Percentiles rank a stretch among this genome's conserved stretches.
Conservation (phyloP, 2,113 vertebrate genomes). For the Rhinopithecus roxellana region DNA sequence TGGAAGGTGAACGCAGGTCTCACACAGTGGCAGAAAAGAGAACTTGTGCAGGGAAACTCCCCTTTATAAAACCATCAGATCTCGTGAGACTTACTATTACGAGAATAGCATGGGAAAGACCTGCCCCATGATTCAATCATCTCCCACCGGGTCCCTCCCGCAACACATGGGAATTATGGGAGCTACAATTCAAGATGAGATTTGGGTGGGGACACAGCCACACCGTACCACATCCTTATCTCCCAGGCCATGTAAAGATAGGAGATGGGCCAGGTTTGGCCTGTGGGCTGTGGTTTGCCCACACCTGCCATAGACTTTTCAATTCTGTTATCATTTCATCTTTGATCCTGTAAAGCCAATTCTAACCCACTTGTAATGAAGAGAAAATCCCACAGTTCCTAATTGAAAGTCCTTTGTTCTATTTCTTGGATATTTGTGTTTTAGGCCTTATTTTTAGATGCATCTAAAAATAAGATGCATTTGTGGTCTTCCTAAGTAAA, state of each 20-base stretch:
- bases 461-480: not conserved
- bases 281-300: not conserved
- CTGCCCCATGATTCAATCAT: no score
- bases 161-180: no score
- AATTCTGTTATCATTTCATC: not conserved
- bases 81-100: no score
- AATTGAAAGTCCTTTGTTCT: not conserved
- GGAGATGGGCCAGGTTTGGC: not conserved
- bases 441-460: not conserved
- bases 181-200: no score
- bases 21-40: no score
- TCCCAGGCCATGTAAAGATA: not conserved
- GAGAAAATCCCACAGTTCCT: not conserved
- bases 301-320: not conserved
- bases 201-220: no score
- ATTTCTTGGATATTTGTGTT: not conserved
- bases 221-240: not conserved
- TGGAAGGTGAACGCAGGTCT: no score
- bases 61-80: no score
- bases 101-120: no score
- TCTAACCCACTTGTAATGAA: not conserved
- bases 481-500: no score
- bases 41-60: no score
- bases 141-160: no score
- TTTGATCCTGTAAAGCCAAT: not conserved